A percentile compares a stretch with the other conserved stretches of the same genome.
phyloP scores from a whole-genome alignment of 1,140 invertebrate species.

The Bursaphelenchus mucronatus region DNA sequence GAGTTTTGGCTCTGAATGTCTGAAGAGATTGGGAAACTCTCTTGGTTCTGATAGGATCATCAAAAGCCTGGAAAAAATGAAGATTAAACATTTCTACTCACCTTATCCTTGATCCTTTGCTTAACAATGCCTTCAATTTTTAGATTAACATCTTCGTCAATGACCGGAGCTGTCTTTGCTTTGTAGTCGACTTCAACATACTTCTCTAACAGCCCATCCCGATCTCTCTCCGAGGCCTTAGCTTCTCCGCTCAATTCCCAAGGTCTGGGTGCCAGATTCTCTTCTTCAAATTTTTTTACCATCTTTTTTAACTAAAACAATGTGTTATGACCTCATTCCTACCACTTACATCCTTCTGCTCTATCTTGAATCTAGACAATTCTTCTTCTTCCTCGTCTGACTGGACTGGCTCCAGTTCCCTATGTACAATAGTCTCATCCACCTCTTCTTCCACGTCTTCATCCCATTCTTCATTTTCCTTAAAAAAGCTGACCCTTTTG shows the following conservation, averaged over 20 bases:
- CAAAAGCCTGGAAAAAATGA: constrained; percentile 69
- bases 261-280: constrained; percentile 74
- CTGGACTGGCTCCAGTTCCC: constrained; percentile 56
- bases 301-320: constrained; percentile 33
- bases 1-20: constrained; percentile 81
- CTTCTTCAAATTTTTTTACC: constrained; percentile 76
- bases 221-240: constrained; percentile 71
- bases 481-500: background rate
- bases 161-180: constrained; percentile 74
- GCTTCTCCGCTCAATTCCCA: constrained; percentile 92
- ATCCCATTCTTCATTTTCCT: constrained; percentile 54
- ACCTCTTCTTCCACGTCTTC: constrained; percentile 58
- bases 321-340: constrained; percentile 11
- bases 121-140: constrained; percentile 84
- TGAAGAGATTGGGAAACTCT: constrained; percentile 77
- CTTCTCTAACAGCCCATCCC: constrained; percentile 86
- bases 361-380: constrained; percentile 13
- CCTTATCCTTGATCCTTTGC: constrained; percentile 83
- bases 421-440: constrained; percentile 57
- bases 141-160: constrained; percentile 81
- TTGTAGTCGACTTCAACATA: constrained; percentile 82
- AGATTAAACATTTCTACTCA: constrained; percentile 33
- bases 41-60: constrained; percentile 85
- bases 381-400: constrained; percentile 44
- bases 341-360: constrained; percentile 22